These are phyloP conservation scores for Leptinotarsa rubiginosa DNA, from an alignment of 2,888 invertebrate species.

Conservation along the genomic window DNA sequence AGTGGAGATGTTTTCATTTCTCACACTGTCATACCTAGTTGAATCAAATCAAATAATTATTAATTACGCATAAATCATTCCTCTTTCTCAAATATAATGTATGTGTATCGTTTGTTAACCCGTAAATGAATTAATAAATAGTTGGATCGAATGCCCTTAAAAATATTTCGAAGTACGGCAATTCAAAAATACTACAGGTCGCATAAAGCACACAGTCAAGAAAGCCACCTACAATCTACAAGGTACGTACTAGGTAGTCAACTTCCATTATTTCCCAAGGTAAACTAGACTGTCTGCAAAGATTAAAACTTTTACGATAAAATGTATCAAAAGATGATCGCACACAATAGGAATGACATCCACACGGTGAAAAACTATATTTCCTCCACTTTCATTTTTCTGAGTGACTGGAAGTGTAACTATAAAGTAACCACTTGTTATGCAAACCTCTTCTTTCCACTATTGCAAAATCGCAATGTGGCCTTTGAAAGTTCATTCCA, in stretches of 20 bases:
- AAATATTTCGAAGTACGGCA: neutral
- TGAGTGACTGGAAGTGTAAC: neutral
- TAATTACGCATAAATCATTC: too few relatives aligned
- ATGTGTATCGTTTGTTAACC: too few relatives aligned
- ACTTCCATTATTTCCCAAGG: constrained; percentile 20
- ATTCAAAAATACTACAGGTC: constrained; percentile 12
- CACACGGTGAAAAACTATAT: neutral
- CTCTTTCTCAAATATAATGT: too few relatives aligned
- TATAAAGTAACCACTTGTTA: neutral
- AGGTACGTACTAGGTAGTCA: constrained; percentile 20
- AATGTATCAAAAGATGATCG: constrained; percentile 7
- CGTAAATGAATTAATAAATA: too few relatives aligned
- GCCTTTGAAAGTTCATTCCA: constrained; percentile 4
- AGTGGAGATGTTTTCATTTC: too few relatives aligned
- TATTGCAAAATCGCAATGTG: constrained; percentile 4
- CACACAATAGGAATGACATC: neutral
- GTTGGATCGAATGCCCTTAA: neutral
- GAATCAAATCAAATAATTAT: too few relatives aligned
- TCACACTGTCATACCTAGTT: too few relatives aligned
- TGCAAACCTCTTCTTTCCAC: neutral
- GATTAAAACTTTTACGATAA: constrained; percentile 16
- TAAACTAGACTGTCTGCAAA: constrained; percentile 20
- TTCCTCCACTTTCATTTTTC: neutral
- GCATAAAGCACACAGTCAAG: constrained; percentile 17
- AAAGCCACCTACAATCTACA: constrained; percentile 20